phyloP scores from a whole-genome alignment of 2,113 vertebrate genomes.

The Recurvirostra avosetta region DNA sequence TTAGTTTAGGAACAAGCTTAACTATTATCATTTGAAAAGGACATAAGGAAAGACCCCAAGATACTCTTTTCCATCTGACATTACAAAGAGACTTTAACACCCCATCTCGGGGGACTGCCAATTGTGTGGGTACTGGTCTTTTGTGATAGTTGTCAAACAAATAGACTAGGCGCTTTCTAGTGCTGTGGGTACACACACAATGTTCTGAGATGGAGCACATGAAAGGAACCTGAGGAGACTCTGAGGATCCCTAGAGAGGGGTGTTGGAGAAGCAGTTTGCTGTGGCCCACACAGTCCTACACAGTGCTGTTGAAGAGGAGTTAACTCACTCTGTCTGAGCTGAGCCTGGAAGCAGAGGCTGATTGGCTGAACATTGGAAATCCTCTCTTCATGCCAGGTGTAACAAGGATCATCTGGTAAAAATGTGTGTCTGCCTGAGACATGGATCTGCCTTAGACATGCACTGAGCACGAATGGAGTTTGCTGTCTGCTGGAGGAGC shows the following conservation, averaged over 20 bases:
- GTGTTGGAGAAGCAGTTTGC: neutral
- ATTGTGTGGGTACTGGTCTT: neutral
- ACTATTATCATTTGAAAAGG: neutral
- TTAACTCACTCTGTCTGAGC: neutral
- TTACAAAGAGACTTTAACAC: neutral
- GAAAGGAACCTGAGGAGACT: neutral
- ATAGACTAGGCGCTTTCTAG: neutral
- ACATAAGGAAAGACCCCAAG: neutral
- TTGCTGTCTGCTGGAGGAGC: constrained; percentile 50
- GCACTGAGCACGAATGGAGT: constrained; percentile 20
- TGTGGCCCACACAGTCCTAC: neutral
- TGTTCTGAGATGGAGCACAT: neutral
- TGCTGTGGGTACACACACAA: neutral
- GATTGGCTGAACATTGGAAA: constrained; percentile 10
- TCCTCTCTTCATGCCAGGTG: constrained; percentile 31
- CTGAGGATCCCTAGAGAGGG: neutral
- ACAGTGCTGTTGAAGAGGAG: neutral
- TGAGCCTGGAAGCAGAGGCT: neutral
- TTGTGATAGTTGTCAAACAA: neutral
- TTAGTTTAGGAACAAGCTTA: neutral
- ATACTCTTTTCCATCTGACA: neutral
- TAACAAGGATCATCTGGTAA: constrained; percentile 51
- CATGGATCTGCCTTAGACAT: constrained; percentile 11
- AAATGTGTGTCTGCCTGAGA: constrained; percentile 26
- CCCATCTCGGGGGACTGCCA: neutral